Percentiles rank a stretch among this genome's conserved stretches.
Evolutionary conservation across 2,113 vertebrate species (phyloP).

Genomic region (Takifugu flavidus): DNA sequence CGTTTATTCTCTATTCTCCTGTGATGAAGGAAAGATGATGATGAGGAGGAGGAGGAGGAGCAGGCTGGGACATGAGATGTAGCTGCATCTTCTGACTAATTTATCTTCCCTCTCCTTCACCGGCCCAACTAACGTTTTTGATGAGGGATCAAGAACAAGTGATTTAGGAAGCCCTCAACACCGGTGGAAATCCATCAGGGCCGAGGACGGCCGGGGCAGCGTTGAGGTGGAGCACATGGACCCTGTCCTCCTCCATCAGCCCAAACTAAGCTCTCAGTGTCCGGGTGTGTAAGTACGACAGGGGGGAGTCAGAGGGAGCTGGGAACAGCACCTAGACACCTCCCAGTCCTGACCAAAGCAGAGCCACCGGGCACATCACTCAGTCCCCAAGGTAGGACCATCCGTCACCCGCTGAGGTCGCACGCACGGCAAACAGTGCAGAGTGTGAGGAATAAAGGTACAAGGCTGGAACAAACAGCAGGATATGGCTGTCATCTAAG

Average conservation of each 20-base stretch:
- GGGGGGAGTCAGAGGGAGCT: slow-evolving; percentile 22
- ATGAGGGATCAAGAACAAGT: slow-evolving; percentile 23
- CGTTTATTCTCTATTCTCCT: slow-evolving; percentile 30
- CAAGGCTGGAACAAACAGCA: slow-evolving; percentile 42
- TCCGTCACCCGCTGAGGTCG: slow-evolving; percentile 64
- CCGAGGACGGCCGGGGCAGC: slow-evolving; percentile 52
- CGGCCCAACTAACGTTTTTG: slow-evolving; percentile 9
- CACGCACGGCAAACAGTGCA: slow-evolving; percentile 49
- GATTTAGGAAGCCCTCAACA: slow-evolving; percentile 22
- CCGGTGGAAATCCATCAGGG: slow-evolving; percentile 60
- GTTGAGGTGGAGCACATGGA: slow-evolving; percentile 59
- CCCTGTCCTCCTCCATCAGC: slow-evolving; percentile 67
- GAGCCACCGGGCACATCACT: slow-evolving; percentile 46
- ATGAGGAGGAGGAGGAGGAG: background rate
- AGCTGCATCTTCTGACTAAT: slow-evolving; percentile 17
- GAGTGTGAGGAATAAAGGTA: slow-evolving; percentile 53
- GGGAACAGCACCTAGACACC: slow-evolving; percentile 34
- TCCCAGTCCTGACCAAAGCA: background rate
- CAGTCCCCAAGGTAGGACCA: slow-evolving; percentile 55
- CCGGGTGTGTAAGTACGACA: slow-evolving; percentile 12
- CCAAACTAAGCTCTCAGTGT: slow-evolving; percentile 27
- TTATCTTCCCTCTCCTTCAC: slow-evolving; percentile 36
- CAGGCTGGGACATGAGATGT: background rate
- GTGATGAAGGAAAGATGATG: slow-evolving; percentile 24
- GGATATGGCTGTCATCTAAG: slow-evolving; percentile 19